phyloP scores from a whole-genome alignment of 2,797 vertebrate genomes.

The Nyctibius grandis region DNA sequence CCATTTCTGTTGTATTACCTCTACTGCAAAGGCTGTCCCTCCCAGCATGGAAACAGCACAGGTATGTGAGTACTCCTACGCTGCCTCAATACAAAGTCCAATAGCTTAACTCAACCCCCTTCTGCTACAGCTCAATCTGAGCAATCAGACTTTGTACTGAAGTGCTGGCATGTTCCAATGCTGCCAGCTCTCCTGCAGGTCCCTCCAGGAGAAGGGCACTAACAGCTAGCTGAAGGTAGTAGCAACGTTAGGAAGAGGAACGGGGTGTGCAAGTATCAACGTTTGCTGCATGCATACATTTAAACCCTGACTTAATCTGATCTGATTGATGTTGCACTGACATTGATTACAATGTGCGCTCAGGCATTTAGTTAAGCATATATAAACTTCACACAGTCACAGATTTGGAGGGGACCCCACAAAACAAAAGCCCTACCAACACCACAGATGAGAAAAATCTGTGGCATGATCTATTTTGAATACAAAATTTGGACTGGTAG shows the following conservation, averaged over 20 bases:
- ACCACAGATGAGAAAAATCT: neutral
- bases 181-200: neutral
- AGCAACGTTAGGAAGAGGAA: neutral
- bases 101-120: neutral
- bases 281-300: neutral
- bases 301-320: neutral
- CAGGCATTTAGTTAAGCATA: neutral
- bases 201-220: neutral
- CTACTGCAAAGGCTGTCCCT: neutral
- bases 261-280: neutral
- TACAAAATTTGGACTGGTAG: neutral
- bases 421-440: neutral
- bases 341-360: neutral
- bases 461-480: neutral
- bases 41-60: neutral
- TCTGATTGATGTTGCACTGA: neutral
- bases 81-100: constrained; percentile 11
- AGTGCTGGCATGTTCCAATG: neutral
- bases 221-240: neutral
- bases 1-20: neutral
- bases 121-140: neutral
- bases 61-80: neutral
- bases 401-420: neutral
- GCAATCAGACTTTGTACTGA: constrained; percentile 29
- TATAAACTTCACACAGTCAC: neutral